Evolutionary conservation across 1,140 invertebrate genomes (phyloP).

Genomic region (Cecropterus lyciades): DNA sequence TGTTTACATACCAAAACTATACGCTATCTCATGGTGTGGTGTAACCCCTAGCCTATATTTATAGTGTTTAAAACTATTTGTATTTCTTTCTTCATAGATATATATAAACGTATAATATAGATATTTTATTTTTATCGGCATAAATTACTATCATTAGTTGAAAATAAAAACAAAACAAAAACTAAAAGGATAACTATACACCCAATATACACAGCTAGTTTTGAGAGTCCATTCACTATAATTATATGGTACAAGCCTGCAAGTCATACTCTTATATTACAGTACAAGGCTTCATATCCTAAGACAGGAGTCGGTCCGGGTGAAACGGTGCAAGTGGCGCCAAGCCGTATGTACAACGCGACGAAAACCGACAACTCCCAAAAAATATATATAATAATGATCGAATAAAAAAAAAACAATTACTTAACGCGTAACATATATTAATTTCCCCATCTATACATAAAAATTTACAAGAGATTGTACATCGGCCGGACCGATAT

Average conservation of each 20-base stretch:
- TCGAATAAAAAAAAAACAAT: slow-evolving; percentile 62
- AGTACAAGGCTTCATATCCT: slow-evolving; percentile 72
- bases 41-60: slow-evolving; percentile 81
- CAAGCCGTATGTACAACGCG: slow-evolving; percentile 64
- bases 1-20: slow-evolving; percentile 83
- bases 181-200: slow-evolving; percentile 80
- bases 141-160: slow-evolving; percentile 82
- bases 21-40: slow-evolving; percentile 74
- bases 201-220: slow-evolving; percentile 81
- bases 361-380: slow-evolving; percentile 47
- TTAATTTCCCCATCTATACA: slow-evolving; percentile 82
- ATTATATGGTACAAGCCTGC: slow-evolving; percentile 78
- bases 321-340: slow-evolving; percentile 40
- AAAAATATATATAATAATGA: slow-evolving; percentile 48
- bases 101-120: slow-evolving; percentile 75
- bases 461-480: slow-evolving; percentile 80
- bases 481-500: slow-evolving; percentile 56
- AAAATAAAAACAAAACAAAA: slow-evolving; percentile 74
- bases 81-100: slow-evolving; percentile 73
- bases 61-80: slow-evolving; percentile 79
- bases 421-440: slow-evolving; percentile 78
- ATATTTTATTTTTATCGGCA: slow-evolving; percentile 73
- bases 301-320: slow-evolving; percentile 44
- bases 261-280: slow-evolving; percentile 69
- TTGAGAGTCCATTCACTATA: slow-evolving; percentile 70